These are phyloP conservation scores for Campoplex capitator DNA, from an alignment of 2,888 invertebrate species.

Conservation along the genomic window DNA sequence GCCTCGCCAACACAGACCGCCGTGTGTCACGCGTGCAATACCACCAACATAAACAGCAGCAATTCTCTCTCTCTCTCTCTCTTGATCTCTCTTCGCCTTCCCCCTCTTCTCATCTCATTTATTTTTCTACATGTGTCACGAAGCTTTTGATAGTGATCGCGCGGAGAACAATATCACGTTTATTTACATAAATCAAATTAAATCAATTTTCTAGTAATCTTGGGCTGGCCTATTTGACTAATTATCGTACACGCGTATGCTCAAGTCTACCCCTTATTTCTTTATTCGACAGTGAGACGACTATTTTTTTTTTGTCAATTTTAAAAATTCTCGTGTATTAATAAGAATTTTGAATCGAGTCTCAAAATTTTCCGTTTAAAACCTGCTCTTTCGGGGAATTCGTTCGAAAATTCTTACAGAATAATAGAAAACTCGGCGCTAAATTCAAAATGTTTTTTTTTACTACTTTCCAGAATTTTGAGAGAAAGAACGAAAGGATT, in stretches of 20 bases:
- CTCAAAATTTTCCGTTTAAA: not conserved
- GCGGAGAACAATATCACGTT: not conserved
- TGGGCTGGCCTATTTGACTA: conserved; percentile 6
- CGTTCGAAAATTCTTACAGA: not conserved
- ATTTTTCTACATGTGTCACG: conserved; percentile 1
- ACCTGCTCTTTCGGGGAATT: not conserved
- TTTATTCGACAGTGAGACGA: not conserved
- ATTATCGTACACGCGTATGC: not conserved
- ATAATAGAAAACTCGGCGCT: too few relatives aligned
- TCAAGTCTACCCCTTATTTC: not conserved
- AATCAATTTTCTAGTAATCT: conserved; percentile 1
- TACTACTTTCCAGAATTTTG: too few relatives aligned
- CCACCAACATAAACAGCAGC: conserved; percentile 46
- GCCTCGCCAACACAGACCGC: conserved; percentile 62
- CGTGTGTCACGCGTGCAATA: conserved; percentile 68
- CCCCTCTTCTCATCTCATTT: conserved; percentile 1
- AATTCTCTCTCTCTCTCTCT: not conserved
- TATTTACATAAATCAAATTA: conserved; percentile 14
- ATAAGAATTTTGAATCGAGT: not conserved
- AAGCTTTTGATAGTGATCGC: conserved; percentile 5
- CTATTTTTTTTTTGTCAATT: not conserved
- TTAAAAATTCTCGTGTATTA: not conserved
- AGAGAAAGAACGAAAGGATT: too few relatives aligned
- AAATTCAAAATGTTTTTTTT: too few relatives aligned
- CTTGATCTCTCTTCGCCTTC: not conserved